A percentile compares a stretch with the other conserved stretches of the same genome.
Conservation (phyloP, 2,888 invertebrate species). For the Xestoiulus laeticollis region DNA sequence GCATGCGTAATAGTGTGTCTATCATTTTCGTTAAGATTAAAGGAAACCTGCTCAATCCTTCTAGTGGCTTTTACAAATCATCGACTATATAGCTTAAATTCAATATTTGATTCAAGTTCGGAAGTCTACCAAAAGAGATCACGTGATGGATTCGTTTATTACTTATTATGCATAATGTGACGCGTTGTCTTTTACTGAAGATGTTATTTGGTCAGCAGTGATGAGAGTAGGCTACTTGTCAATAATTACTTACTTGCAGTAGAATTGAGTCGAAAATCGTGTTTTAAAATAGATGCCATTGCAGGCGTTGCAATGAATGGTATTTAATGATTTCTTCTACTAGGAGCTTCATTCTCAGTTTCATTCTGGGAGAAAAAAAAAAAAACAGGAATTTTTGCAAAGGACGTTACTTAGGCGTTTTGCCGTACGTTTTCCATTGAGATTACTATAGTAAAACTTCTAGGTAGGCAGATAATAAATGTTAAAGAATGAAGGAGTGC, state of each 20-base stretch:
- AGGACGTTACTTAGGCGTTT: conserved; percentile 16
- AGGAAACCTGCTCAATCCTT: too few species aligned
- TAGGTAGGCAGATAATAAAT: conserved; percentile 29
- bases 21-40: too few species aligned
- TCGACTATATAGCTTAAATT: too few species aligned
- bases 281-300: background rate
- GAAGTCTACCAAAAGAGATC: too few species aligned
- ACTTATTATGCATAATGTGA: too few species aligned
- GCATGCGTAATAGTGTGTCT: too few species aligned
- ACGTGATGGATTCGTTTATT: too few species aligned
- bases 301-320: background rate
- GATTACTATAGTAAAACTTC: background rate
- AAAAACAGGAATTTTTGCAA: background rate
- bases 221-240: background rate
- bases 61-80: too few species aligned
- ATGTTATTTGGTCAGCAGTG: background rate
- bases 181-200: too few species aligned
- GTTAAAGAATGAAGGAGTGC: background rate
- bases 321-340: background rate
- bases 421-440: background rate
- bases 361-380: background rate
- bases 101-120: too few species aligned
- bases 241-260: background rate
- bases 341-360: background rate
- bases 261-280: background rate